Evolutionary conservation across 2,888 invertebrate genomes (phyloP).

Genomic region (Vesta saturnalis): DNA sequence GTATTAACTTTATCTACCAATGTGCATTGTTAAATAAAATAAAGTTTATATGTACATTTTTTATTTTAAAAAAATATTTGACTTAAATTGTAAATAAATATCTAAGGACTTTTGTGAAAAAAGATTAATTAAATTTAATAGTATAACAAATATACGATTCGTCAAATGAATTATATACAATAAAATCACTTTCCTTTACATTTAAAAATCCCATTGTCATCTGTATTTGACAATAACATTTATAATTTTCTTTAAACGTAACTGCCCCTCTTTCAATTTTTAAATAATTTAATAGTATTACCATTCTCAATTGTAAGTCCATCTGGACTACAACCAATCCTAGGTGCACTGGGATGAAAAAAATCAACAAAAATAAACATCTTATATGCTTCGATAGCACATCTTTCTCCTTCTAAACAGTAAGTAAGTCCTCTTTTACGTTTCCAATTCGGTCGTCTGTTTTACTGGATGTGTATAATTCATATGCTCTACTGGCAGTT

Average conservation of each 20-base stretch:
- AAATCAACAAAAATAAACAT: not conserved
- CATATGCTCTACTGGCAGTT: not conserved
- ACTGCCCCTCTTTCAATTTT: not conserved
- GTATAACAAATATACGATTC: not conserved
- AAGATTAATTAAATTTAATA: not conserved
- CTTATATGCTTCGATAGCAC: not conserved
- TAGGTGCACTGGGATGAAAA: not conserved
- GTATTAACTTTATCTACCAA: not conserved
- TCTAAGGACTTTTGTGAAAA: not conserved
- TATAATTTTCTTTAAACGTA: not conserved
- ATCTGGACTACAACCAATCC: not conserved
- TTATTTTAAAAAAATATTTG: not conserved
- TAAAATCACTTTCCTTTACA: not conserved
- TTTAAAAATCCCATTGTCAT: not conserved
- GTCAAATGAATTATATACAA: too few relatives aligned
- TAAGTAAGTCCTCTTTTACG: not conserved
- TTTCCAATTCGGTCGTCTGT: not conserved
- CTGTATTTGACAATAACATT: not conserved
- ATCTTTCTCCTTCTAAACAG: not conserved
- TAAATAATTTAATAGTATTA: not conserved
- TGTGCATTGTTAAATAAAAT: not conserved
- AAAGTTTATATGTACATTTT: not conserved
- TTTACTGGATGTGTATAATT: not conserved
- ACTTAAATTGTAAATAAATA: not conserved
- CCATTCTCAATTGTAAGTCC: not conserved